These are phyloP conservation scores for Heliocidaris erythrogramma DNA, from an alignment of 35 echinoderm and acorn worm species.

Conservation along the genomic window DNA sequence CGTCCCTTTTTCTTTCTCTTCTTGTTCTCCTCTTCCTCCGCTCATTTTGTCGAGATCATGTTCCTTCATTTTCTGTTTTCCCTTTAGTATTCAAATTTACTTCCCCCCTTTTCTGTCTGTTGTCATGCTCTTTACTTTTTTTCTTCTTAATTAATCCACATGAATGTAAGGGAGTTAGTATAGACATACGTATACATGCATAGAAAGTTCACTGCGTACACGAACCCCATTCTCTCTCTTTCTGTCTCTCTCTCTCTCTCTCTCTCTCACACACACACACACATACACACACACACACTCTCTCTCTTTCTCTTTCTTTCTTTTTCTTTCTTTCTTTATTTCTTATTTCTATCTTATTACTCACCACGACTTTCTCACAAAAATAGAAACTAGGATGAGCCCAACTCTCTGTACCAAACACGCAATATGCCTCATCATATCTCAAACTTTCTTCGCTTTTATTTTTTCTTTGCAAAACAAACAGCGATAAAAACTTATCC, in stretches of 20 bases:
- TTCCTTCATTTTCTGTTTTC: too few relatives aligned
- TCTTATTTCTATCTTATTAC: neutral
- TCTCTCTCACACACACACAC: neutral
- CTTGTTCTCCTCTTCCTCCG: too few relatives aligned
- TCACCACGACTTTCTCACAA: neutral
- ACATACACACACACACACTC: too few relatives aligned
- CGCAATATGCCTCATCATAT: neutral
- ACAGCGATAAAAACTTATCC: constrained; percentile 23
- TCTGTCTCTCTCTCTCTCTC: neutral
- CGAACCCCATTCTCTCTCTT: neutral
- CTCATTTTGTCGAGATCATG: too few relatives aligned
- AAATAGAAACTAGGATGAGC: neutral
- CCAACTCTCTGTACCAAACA: neutral
- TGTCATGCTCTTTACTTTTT: too few relatives aligned
- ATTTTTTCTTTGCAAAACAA: neutral
- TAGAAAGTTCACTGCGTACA: too few relatives aligned
- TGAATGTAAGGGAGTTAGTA: too few relatives aligned
- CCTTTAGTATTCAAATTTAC: too few relatives aligned
- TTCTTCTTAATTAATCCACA: too few relatives aligned
- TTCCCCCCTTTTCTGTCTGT: too few relatives aligned
- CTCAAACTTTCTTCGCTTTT: neutral
- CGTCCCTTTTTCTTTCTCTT: too few relatives aligned
- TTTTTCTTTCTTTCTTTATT: neutral
- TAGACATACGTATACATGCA: too few relatives aligned
- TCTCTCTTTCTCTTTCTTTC: neutral